phyloP scores from a whole-genome alignment of 2,113 vertebrate species.

The Dunckerocampus dactyliophorus region DNA sequence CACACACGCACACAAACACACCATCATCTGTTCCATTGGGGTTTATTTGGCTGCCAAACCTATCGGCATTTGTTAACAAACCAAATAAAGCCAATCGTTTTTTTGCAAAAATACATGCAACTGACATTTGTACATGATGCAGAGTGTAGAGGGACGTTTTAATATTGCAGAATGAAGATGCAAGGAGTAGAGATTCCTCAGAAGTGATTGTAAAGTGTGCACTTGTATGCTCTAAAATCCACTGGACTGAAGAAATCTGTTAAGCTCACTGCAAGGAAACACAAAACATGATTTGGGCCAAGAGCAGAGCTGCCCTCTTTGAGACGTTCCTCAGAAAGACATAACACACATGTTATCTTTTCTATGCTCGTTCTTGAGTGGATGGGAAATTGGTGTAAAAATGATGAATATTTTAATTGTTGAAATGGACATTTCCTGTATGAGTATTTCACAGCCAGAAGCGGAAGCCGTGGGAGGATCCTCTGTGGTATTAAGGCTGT shows the following conservation, averaged over 20 bases:
- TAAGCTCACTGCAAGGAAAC: too few species aligned
- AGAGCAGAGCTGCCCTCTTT: neutral
- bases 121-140: neutral
- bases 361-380: constrained; percentile 17
- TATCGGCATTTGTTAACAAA: constrained; percentile 48
- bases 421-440: constrained; percentile 50
- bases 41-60: constrained; percentile 48
- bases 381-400: constrained; percentile 14
- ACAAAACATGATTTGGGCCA: too few species aligned
- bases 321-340: neutral
- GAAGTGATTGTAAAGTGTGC: neutral
- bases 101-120: constrained; percentile 54
- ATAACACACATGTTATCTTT: neutral
- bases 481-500: constrained; percentile 6
- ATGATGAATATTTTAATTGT: constrained; percentile 45
- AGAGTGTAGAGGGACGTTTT: neutral
- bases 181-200: neutral
- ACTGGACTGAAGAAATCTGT: too few species aligned
- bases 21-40: constrained; percentile 21
- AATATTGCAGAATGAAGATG: neutral
- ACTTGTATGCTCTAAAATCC: too few species aligned
- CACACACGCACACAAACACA: neutral
- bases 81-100: constrained; percentile 47
- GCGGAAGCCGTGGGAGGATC: neutral
- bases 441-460: constrained; percentile 9